phyloP scores from a whole-genome alignment of 35 echinoderm and acorn worm species.

The Strongylocentrotus purpuratus region DNA sequence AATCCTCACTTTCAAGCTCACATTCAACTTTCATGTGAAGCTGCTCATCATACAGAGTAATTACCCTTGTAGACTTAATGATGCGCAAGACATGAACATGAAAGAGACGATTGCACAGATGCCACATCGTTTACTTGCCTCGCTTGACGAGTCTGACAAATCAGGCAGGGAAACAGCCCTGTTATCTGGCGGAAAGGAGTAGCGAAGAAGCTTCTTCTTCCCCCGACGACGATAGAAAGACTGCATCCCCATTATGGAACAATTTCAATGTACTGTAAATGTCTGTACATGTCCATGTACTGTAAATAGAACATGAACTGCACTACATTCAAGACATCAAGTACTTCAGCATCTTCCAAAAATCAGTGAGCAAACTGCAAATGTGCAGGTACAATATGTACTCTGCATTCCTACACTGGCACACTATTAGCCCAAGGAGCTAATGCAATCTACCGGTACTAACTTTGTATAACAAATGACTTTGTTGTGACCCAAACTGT shows the following conservation, averaged over 20 bases:
- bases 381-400: neutral
- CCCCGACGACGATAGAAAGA: neutral
- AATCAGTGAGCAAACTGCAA: neutral
- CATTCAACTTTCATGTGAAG: neutral
- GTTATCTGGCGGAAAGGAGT: neutral
- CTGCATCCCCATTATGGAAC: neutral
- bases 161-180: neutral
- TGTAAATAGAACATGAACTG: no score
- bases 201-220: neutral
- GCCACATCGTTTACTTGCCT: constrained; percentile 25
- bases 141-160: neutral
- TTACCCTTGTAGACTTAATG: neutral
- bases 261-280: no score
- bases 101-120: neutral
- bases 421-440: no score
- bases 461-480: no score
- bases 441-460: no score
- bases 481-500: no score
- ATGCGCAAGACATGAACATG: neutral
- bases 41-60: neutral
- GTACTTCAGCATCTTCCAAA: no score
- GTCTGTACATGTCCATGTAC: no score
- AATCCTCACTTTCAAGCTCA: no score
- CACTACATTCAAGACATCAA: no score
- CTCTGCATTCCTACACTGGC: no score